Base-by-base conservation (phyloP, 2,797 vertebrate species). In the Sternarchorhynchus goeldii region DNA sequence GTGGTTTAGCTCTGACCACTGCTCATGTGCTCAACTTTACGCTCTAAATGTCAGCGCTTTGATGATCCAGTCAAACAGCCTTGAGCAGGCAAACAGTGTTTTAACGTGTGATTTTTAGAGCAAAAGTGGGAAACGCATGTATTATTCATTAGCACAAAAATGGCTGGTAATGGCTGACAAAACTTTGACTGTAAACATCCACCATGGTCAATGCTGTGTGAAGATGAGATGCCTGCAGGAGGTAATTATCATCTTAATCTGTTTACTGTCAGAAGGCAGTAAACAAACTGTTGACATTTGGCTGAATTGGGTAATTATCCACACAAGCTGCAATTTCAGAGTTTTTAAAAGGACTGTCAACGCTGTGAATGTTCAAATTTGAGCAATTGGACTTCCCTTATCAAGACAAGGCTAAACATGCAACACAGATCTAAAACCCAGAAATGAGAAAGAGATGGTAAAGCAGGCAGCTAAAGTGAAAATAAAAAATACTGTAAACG, bases 231-330 rank as follows among this genome's bases (percentile, higher is more conserved):
- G 66, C 45, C 53, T 62, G 14, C 25, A 71, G 34, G 18, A 36
- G 36, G 57, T 64, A 65, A 77, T 70, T 58, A 73, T 36, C 57
- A 73, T 63, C 25, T 50, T 34, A 69, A 63, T 36, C 65, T 75
- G 39, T 77, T 80, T 75, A 66, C 29, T 41, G 41, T 66, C 55
- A 21, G 20, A 79, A 39, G 60, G 73, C 21, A 59, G 68, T 76
- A 79, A 77, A 74, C 65, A 84, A 79, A 75, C 56, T 14, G 56
- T n/a, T 74, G 65, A 55, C 50, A 64, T 75, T 72, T 78, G 84
- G 60, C 60, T 32, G 45, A 34, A 59, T 31, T 31, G 34, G 32
- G 20, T 45, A 76, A 71, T 83, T 76, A 65, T 73, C 29, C 2
- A 73, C 25, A 7, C 18, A 50, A 63, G 72, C 58, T 25, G 12